Conservation (phyloP, 2,797 vertebrate genomes). For the Neosilurus mollespiculum region DNA sequence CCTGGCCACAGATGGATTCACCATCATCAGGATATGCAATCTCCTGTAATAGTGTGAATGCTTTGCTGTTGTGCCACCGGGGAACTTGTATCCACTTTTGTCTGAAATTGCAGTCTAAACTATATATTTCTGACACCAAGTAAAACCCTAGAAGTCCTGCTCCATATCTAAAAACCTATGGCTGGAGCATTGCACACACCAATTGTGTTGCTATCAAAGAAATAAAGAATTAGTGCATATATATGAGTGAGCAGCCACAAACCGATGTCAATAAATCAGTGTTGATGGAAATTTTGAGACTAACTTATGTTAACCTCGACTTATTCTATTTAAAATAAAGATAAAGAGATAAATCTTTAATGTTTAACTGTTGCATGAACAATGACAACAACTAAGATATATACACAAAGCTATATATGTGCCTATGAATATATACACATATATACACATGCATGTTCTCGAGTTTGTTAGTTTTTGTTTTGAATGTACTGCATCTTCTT, state of each 20-base stretch:
- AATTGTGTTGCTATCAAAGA: background rate
- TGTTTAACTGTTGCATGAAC: no score
- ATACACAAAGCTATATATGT: no score
- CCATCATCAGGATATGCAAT: background rate
- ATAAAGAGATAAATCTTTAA: no score
- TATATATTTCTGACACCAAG: background rate
- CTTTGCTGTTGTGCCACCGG: background rate
- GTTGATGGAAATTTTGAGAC: no score
- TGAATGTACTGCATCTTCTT: no score
- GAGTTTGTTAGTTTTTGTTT: no score
- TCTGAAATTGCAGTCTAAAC: background rate
- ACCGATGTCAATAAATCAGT: background rate
- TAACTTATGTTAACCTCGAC: background rate
- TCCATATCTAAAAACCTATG: background rate
- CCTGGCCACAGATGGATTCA: background rate
- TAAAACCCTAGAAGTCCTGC: background rate
- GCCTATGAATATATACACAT: no score
- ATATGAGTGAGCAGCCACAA: background rate
- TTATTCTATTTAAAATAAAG: background rate
- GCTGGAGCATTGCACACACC: background rate
- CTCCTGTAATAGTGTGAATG: background rate
- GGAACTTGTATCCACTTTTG: background rate
- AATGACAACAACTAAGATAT: no score
- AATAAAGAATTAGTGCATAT: constrained; percentile 7
- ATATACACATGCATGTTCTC: no score